phyloP scores from a whole-genome alignment of 2,888 invertebrate species.

The Pandemis corylana region DNA sequence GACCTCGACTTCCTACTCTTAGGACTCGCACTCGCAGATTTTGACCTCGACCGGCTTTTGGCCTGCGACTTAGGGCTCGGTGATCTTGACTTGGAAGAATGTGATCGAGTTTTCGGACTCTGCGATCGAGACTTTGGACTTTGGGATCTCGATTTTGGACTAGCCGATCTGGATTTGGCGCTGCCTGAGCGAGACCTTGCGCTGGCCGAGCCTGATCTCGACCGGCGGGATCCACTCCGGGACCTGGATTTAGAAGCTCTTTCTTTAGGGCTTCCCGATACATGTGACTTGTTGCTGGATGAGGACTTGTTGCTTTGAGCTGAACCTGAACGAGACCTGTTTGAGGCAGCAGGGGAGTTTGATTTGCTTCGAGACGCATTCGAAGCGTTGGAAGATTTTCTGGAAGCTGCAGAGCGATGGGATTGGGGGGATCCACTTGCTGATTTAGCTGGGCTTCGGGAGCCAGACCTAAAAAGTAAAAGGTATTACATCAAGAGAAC shows the following conservation, averaged over 20 bases:
- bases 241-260: conserved; percentile 66
- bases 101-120: conserved; percentile 54
- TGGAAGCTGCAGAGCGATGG: conserved; percentile 64
- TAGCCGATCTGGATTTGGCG: conserved; percentile 54
- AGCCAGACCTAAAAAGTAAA: conserved; percentile 64
- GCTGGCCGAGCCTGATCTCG: conserved; percentile 59
- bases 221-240: conserved; percentile 66
- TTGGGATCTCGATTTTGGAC: conserved; percentile 56
- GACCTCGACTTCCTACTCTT: conserved; percentile 65
- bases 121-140: conserved; percentile 59
- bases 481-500: neutral
- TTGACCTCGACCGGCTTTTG: conserved; percentile 69
- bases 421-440: conserved; percentile 79
- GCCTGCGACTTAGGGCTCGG: conserved; percentile 48
- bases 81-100: conserved; percentile 42
- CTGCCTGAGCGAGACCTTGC: conserved; percentile 54
- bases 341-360: conserved; percentile 73
- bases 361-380: conserved; percentile 76
- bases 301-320: conserved; percentile 79
- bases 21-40: conserved; percentile 74
- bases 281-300: conserved; percentile 72
- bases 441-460: conserved; percentile 72
- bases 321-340: conserved; percentile 70
- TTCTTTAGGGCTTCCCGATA: conserved; percentile 71
- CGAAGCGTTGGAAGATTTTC: conserved; percentile 71